Percentiles rank a stretch among this genome's conserved stretches.
phyloP scores from a whole-genome alignment of 2,888 invertebrate genomes.

The Drosophila recens region DNA sequence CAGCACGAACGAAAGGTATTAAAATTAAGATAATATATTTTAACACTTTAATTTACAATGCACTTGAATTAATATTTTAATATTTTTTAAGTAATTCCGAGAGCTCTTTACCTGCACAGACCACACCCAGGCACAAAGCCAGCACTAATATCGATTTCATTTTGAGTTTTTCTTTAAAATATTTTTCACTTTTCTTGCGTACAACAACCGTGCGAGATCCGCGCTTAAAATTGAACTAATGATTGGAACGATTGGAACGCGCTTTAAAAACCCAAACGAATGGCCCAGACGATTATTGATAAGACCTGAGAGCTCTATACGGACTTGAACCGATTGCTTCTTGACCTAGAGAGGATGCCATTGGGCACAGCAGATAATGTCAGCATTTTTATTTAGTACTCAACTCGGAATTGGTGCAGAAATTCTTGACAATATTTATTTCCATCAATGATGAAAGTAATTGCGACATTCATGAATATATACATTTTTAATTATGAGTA shows the following conservation, averaged over 20 bases:
- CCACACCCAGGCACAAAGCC: constrained; percentile 82
- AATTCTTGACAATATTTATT: constrained; percentile 48
- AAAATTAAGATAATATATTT: not conserved
- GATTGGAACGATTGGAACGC: constrained; percentile 48
- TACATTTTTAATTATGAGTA: not conserved
- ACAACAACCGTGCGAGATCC: constrained; percentile 65
- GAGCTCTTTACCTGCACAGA: constrained; percentile 81
- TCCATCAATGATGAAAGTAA: constrained; percentile 68
- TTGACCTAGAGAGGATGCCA: constrained; percentile 79
- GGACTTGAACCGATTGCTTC: constrained; percentile 71
- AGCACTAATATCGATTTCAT: constrained; percentile 83
- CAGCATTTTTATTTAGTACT: constrained; percentile 16
- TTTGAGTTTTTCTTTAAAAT: constrained; percentile 25
- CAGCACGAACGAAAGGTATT: constrained; percentile 10
- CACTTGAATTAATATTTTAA: constrained; percentile 11
- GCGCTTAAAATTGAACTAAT: constrained; percentile 76
- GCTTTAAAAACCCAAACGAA: constrained; percentile 62
- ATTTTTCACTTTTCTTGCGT: constrained; percentile 33
- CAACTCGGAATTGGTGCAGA: constrained; percentile 75
- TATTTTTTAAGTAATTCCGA: constrained; percentile 7
- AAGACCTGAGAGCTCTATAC: constrained; percentile 35
- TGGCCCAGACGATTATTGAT: constrained; percentile 51
- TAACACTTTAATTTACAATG: constrained; percentile 1
- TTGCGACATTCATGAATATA: constrained; percentile 51
- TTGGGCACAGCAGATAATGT: constrained; percentile 44